Base-by-base conservation (phyloP, 1,140 invertebrate genomes). In the Drosophila nikananu region DNA sequence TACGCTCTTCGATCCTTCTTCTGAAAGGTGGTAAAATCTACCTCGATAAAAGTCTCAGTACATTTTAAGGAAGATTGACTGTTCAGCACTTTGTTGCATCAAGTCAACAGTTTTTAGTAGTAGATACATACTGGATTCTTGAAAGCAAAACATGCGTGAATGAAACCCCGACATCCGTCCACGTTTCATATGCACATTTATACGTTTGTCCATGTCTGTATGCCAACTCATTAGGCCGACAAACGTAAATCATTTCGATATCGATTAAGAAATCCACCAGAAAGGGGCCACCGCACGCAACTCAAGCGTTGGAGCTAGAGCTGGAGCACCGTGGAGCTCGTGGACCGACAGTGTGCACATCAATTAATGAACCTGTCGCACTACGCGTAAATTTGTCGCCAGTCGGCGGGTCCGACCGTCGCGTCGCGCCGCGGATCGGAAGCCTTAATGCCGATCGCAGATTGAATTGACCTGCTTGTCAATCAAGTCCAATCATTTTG, bases 231-330 rank as follows among this genome's bases (percentile, higher is more conserved):
- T 89, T 89, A 83, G 81, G 84, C 84, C 80, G 48, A 77, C 77
- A 81, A 83, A 87, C 84, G 81, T 87, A 89, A 89, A 87, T 87
- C 84, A 87, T 87, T 89, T 89, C 84, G 77, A 84, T 89, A 83
- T 87, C 84, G 84, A 89, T 87, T 87, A 87, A 87, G 83, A 87
- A 87, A 87, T 87, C 63, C 80, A 82, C 61, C 52, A 70, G 83
- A 87, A 80, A 81, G 72, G 61, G 64, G 84, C 83, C 64, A 81
- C 81, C 84, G 73, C 84, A 87, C 84, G 83, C 83, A 87, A 87
- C 60, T 51, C 32, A 54, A 55, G 49, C 48, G 62, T 60, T 65
- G 68, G 65, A 72, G 76, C 72, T 66, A 72, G 68, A 73, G 83
- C 64, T 52, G 49, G 49, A 30, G 49, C 49, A 74, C 66, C 66